Evolutionary conservation across 2,113 vertebrate species (phyloP).

Genomic region (Archocentrus centrarchus): DNA sequence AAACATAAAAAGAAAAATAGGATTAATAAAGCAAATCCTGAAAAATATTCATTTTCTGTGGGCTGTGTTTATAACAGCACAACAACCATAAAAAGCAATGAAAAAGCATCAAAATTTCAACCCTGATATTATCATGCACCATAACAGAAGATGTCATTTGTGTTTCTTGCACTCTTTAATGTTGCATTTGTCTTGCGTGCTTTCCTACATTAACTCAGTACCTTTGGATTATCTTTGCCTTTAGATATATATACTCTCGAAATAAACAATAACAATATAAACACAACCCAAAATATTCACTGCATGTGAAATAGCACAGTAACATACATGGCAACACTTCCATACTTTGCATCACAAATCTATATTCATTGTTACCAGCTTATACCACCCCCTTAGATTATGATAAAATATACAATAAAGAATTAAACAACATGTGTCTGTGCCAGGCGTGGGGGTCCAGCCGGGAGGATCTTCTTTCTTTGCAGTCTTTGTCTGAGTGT

Average conservation of each 20-base stretch:
- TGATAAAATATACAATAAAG: slow-evolving; percentile 48
- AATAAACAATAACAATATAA: background rate
- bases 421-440: slow-evolving; percentile 41
- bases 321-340: background rate
- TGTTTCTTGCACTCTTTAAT: background rate
- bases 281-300: background rate
- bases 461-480: slow-evolving; percentile 29
- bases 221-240: background rate
- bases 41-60: background rate
- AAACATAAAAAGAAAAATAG: background rate
- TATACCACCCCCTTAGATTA: background rate
- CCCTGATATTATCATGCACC: background rate
- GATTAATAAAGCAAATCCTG: background rate
- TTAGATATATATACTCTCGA: background rate
- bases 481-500: slow-evolving; percentile 52
- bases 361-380: background rate
- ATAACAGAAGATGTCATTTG: background rate
- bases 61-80: background rate
- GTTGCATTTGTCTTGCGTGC: background rate
- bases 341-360: slow-evolving; percentile 14
- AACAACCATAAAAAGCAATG: background rate
- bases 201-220: background rate
- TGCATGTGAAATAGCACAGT: background rate
- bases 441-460: background rate
- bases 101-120: background rate